These are phyloP conservation scores for Philypnodon macrostomus DNA, from an alignment of 2,797 vertebrate species.

Conservation along the genomic window DNA sequence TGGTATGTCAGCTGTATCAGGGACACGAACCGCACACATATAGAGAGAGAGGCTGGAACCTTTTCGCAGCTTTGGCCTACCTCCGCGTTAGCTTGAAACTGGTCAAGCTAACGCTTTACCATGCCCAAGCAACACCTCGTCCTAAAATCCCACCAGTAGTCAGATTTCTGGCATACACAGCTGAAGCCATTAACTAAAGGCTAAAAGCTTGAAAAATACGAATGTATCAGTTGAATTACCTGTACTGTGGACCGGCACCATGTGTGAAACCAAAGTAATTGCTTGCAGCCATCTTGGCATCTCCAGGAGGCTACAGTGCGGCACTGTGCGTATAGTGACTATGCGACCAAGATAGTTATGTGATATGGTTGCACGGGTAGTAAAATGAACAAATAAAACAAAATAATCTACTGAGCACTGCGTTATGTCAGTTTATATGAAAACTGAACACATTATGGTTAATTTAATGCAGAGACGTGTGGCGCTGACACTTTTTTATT, in stretches of 20 bases:
- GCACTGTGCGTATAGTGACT: conserved; percentile 16
- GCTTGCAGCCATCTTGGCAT: conserved; percentile 85
- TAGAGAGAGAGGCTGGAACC: background rate
- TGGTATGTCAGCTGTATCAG: background rate
- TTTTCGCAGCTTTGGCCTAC: conserved; percentile 37
- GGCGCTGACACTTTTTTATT: background rate
- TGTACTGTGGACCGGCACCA: conserved; percentile 78
- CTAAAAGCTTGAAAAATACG: conserved; percentile 30
- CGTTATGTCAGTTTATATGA: no score
- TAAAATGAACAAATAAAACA: conserved; percentile 2
- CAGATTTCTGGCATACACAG: background rate
- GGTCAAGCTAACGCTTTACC: conserved; percentile 35
- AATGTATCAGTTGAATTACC: conserved; percentile 65
- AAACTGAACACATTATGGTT: no score
- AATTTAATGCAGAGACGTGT: no score
- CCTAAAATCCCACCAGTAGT: conserved; percentile 1
- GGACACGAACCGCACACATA: background rate
- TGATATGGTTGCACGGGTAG: conserved; percentile 11
- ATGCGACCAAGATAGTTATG: conserved; percentile 55
- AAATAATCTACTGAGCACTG: background rate
- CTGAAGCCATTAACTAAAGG: background rate
- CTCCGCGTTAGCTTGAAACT: conserved; percentile 44
- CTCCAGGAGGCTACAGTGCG: conserved; percentile 49
- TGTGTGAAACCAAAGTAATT: conserved; percentile 77
- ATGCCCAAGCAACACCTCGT: conserved; percentile 8